These are phyloP conservation scores for Drosophila lacicola DNA, from an alignment of 2,888 invertebrate species.

Conservation along the genomic window DNA sequence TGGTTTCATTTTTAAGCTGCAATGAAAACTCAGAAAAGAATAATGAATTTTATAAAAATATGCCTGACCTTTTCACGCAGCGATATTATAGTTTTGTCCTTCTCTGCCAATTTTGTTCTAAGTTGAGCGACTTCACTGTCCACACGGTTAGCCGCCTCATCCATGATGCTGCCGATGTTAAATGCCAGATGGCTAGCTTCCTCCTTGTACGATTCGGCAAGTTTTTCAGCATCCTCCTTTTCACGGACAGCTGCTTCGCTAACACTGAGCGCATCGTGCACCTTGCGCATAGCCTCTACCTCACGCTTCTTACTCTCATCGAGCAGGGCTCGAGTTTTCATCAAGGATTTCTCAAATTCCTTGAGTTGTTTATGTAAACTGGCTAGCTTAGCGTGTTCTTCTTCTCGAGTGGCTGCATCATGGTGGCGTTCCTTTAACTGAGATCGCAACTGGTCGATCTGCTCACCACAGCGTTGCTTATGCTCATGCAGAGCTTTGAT, in stretches of 20 bases:
- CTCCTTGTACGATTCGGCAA: conserved; percentile 86
- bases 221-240: conserved; percentile 86
- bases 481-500: conserved; percentile 63
- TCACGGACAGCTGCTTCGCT: conserved; percentile 87
- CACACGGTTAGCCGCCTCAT: conserved; percentile 86
- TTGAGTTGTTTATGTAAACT: conserved; percentile 72
- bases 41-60: background rate
- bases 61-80: conserved; percentile 84
- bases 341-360: conserved; percentile 85
- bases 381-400: conserved; percentile 30
- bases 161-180: conserved; percentile 86
- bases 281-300: conserved; percentile 86
- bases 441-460: conserved; percentile 62
- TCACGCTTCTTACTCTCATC: conserved; percentile 85
- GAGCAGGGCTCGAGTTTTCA: conserved; percentile 83
- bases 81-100: conserved; percentile 86
- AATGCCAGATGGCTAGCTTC: conserved; percentile 87
- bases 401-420: background rate
- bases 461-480: conserved; percentile 54
- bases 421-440: conserved; percentile 41
- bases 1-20: conserved; percentile 55
- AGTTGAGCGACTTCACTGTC: conserved; percentile 87
- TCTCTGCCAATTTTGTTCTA: conserved; percentile 87
- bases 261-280: conserved; percentile 87
- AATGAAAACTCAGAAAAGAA: background rate